Conservation (phyloP, 2,888 invertebrate species). For the Rotaria socialis region DNA sequence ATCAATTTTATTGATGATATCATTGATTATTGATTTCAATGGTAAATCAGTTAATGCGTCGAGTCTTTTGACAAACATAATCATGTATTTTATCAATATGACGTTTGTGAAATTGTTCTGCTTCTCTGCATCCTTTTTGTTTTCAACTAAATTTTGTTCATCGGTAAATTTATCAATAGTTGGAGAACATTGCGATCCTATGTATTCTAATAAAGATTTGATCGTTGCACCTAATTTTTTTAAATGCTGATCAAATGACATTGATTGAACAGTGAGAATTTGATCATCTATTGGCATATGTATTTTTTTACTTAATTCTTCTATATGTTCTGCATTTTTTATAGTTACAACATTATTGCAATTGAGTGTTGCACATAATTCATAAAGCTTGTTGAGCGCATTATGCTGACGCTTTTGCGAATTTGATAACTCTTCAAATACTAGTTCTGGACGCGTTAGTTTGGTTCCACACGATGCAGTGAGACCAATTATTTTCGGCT, state of each 20-base stretch:
- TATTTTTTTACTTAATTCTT: constrained; percentile 1
- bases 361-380: constrained; percentile 35
- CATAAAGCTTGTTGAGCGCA: not conserved
- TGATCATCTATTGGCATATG: not conserved
- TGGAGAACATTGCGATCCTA: not conserved
- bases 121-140: not conserved
- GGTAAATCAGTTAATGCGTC: constrained; percentile 4
- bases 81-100: not conserved
- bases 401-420: not conserved
- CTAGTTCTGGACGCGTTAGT: not conserved
- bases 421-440: not conserved
- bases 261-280: not conserved
- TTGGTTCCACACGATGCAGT: constrained; percentile 20
- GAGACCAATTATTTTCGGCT: not conserved
- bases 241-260: not conserved
- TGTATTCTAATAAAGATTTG: not conserved
- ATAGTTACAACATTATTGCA: not conserved
- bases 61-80: not conserved
- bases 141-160: not conserved
- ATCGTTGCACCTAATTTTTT: not conserved
- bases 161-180: not conserved
- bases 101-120: not conserved
- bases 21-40: not conserved
- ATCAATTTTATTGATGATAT: not conserved
- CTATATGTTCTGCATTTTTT: not conserved